Percentiles rank a stretch among this genome's conserved stretches.
Evolutionary conservation across 2,797 vertebrate species (phyloP).

Genomic region (Furcifer pardalis): DNA sequence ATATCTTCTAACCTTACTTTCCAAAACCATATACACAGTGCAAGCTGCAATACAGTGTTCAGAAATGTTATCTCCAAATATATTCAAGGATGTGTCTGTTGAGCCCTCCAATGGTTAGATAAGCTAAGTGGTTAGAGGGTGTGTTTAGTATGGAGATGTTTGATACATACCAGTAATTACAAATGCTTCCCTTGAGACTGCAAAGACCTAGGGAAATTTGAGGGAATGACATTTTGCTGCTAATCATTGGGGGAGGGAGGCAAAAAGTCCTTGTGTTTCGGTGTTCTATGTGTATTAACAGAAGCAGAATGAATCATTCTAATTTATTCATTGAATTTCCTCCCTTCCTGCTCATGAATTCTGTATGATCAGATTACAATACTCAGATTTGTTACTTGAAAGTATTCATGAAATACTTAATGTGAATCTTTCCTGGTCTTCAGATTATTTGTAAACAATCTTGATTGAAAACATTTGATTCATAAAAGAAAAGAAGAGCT

Average conservation of each 20-base stretch:
- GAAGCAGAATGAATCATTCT: conserved; percentile 49
- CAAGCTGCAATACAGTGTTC: background rate
- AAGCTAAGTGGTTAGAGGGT: conserved; percentile 6
- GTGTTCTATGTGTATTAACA: conserved; percentile 44
- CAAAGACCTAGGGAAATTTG: conserved; percentile 25
- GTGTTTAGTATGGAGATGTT: conserved; percentile 3
- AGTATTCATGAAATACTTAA: conserved; percentile 41
- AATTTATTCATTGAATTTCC: conserved; percentile 68
- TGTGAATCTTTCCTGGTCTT: conserved; percentile 14
- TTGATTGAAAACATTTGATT: background rate
- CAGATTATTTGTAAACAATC: conserved; percentile 36
- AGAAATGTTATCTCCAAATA: background rate
- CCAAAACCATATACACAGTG: background rate
- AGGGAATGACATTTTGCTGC: conserved; percentile 28
- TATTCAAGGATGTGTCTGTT: conserved; percentile 4
- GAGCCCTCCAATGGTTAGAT: conserved; percentile 16
- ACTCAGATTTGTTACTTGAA: conserved; percentile 47
- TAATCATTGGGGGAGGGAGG: conserved; percentile 43
- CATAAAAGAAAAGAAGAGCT: background rate
- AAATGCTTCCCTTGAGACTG: background rate
- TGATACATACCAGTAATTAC: background rate
- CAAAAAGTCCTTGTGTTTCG: conserved; percentile 25
- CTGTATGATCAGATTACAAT: conserved; percentile 32
- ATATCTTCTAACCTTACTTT: background rate
- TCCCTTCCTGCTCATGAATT: conserved; percentile 55